Evolutionary conservation across 1,140 invertebrate species (phyloP).

Genomic region (Megalopta genalis): DNA sequence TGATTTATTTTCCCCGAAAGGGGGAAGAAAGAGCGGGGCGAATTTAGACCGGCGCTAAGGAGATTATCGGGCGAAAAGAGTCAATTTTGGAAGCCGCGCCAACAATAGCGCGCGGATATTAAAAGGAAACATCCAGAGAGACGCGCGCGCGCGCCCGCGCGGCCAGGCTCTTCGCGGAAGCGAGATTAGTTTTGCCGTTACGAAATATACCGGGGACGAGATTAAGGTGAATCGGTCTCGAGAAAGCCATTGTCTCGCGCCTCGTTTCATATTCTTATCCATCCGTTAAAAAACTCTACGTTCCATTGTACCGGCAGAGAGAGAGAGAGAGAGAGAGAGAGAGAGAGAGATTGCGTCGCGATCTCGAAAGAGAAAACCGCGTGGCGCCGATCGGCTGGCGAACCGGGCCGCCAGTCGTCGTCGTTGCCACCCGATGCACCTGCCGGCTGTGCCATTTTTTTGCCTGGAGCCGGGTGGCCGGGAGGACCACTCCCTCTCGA

Average conservation of each 20-base stretch:
- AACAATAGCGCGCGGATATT: conserved; percentile 20
- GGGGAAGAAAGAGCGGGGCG: too few relatives aligned
- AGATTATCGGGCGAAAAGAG: background rate
- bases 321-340: conserved; percentile 64
- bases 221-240: conserved; percentile 64
- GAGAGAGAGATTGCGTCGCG: conserved; percentile 53
- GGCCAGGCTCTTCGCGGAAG: conserved; percentile 38
- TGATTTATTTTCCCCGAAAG: background rate
- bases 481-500: too few relatives aligned
- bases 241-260: conserved; percentile 64
- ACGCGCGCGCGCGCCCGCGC: background rate
- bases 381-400: conserved; percentile 5
- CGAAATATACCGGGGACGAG: conserved; percentile 61
- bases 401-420: too few relatives aligned
- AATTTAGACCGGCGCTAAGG: background rate
- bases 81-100: conserved; percentile 14
- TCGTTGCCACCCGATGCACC: background rate
- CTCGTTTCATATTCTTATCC: conserved; percentile 63
- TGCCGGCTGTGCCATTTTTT: too few relatives aligned
- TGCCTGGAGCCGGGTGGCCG: too few relatives aligned
- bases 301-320: conserved; percentile 63
- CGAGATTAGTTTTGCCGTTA: conserved; percentile 56
- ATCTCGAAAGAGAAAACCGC: too few relatives aligned
- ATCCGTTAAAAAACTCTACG: conserved; percentile 62
- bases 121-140: conserved; percentile 19